Conservation (phyloP, 2,113 vertebrate species). For the Cyprinus carpio region DNA sequence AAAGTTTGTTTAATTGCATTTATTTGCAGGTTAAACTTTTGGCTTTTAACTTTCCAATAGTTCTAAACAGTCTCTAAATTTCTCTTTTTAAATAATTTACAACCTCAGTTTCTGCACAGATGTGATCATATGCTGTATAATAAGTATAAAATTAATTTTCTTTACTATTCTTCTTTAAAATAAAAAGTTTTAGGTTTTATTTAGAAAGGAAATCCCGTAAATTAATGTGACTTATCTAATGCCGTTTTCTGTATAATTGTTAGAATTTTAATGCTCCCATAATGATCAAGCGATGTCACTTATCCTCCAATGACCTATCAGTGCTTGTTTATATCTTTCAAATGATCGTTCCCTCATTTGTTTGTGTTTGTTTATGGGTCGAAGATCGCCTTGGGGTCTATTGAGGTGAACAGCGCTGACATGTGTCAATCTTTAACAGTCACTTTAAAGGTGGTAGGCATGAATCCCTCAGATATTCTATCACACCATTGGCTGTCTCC, state of each 20-base stretch:
- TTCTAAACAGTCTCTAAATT: background rate
- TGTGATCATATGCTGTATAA: background rate
- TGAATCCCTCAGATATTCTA: slow-evolving; percentile 69
- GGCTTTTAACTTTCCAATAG: background rate
- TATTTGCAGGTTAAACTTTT: background rate
- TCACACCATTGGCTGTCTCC: slow-evolving; percentile 69
- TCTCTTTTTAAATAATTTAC: background rate
- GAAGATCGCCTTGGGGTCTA: slow-evolving; percentile 59
- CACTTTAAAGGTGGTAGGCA: slow-evolving; percentile 67
- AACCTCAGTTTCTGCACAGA: background rate
- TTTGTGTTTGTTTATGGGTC: slow-evolving; percentile 53
- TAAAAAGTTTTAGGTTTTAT: background rate
- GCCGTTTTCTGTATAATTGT: background rate
- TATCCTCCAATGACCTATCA: slow-evolving; percentile 6
- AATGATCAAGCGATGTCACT: background rate
- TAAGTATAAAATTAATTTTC: background rate
- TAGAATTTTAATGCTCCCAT: background rate
- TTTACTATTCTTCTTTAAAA: background rate
- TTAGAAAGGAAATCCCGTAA: background rate
- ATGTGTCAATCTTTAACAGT: slow-evolving; percentile 72
- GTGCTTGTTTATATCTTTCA: background rate
- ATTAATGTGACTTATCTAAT: background rate
- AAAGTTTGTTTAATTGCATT: too few species aligned
- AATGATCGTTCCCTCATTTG: slow-evolving; percentile 19
- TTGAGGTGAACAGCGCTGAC: slow-evolving; percentile 66